phyloP scores from a whole-genome alignment of 2,797 vertebrate species.

The Oreonectes daqikongensis region DNA sequence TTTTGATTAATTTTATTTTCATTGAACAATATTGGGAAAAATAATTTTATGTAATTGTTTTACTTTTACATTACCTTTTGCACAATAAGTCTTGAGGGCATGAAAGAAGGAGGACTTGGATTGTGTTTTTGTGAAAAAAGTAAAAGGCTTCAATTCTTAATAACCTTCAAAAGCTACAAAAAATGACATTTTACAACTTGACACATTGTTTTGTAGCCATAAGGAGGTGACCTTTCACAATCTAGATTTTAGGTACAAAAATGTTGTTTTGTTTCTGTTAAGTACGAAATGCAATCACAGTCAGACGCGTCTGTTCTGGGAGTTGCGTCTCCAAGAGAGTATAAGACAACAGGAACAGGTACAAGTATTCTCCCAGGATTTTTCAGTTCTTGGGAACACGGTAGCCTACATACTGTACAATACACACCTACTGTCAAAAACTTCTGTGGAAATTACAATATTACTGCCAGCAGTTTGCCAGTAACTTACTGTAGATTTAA shows the following conservation, averaged over 20 bases:
- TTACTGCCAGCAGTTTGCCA: no score
- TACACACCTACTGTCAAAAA: no score
- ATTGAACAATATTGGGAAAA: not conserved
- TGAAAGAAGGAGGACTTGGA: not conserved
- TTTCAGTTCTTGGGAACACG: not conserved
- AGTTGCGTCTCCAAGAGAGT: slow-evolving; percentile 18
- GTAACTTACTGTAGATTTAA: no score
- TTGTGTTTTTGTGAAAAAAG: no score
- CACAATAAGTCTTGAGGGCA: not conserved
- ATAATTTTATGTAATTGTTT: not conserved
- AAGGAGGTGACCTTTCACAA: not conserved
- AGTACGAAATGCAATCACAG: not conserved
- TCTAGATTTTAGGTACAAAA: not conserved
- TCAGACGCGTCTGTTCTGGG: slow-evolving; percentile 13
- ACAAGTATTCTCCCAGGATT: slow-evolving; percentile 9
- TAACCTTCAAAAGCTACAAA: not conserved
- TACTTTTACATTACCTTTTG: not conserved
- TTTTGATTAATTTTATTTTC: no score
- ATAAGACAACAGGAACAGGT: slow-evolving; percentile 23
- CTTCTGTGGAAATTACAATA: no score
- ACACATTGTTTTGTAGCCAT: not conserved
- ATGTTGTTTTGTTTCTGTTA: not conserved
- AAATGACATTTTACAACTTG: not conserved
- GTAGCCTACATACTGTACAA: not conserved
- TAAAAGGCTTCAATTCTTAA: not conserved